A percentile compares a stretch with the other conserved stretches of the same genome.
phyloP scores from a whole-genome alignment of 2,888 invertebrate species.

The Aphrophora alni region DNA sequence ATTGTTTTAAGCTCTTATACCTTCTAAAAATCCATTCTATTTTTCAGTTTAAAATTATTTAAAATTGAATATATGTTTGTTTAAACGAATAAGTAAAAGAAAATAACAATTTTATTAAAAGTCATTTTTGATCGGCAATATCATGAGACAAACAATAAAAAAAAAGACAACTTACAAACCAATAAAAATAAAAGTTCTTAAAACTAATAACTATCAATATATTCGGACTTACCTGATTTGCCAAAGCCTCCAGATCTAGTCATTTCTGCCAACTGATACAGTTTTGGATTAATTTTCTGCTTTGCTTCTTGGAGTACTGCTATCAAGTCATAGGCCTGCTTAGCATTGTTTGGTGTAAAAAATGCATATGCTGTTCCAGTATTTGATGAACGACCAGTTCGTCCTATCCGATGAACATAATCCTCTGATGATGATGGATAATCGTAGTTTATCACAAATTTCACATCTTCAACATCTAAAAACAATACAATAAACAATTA shows the following conservation, averaged over 20 bases:
- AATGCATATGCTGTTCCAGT: constrained; percentile 97
- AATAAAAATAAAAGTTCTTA: too few relatives aligned
- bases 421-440: constrained; percentile 97
- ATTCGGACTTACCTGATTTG: constrained; percentile 31
- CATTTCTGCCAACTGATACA: constrained; percentile 49
- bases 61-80: too few relatives aligned
- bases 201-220: too few relatives aligned
- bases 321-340: constrained; percentile 91
- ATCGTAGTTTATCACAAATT: constrained; percentile 99
- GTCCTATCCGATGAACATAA: constrained; percentile 96
- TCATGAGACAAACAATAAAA: too few relatives aligned
- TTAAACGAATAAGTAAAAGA: too few relatives aligned
- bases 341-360: constrained; percentile 89
- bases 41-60: too few relatives aligned
- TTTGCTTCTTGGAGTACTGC: constrained; percentile 93
- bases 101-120: too few relatives aligned
- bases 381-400: constrained; percentile 91
- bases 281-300: constrained; percentile 89
- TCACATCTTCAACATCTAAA: constrained; percentile 97
- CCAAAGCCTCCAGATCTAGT: constrained; percentile 48
- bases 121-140: too few relatives aligned
- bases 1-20: too few relatives aligned
- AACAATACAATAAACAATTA: background rate
- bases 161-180: too few relatives aligned
- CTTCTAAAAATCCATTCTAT: too few relatives aligned